Percentiles rank a stretch among this genome's conserved stretches.
Conservation (phyloP, 2,113 vertebrate species). For the Cavia aperea region DNA sequence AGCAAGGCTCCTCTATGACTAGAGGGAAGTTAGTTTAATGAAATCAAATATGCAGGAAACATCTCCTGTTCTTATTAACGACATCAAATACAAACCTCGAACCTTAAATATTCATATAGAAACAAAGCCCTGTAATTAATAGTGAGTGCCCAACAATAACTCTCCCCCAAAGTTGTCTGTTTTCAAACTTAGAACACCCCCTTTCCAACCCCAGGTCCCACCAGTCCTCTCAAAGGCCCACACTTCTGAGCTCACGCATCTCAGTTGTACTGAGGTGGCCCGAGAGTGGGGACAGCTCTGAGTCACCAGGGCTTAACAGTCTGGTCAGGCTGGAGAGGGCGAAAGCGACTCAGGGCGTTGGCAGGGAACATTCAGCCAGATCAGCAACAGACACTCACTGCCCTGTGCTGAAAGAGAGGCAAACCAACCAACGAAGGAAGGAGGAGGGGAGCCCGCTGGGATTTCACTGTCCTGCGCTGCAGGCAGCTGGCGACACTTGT, state of each 20-base stretch:
- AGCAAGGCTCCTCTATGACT: background rate
- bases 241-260: background rate
- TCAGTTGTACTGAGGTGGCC: background rate
- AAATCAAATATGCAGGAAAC: constrained; percentile 26
- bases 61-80: constrained; percentile 21
- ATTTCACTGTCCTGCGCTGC: constrained; percentile 8
- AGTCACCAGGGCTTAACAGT: background rate
- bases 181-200: background rate
- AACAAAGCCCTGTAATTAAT: background rate
- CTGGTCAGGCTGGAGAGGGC: background rate
- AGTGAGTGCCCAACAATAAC: constrained; percentile 28
- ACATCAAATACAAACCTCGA: constrained; percentile 26
- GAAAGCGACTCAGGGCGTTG: constrained; percentile 1
- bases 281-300: background rate
- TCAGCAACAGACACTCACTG: constrained; percentile 30
- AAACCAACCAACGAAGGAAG: background rate
- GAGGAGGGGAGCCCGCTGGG: background rate
- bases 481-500: constrained; percentile 24
- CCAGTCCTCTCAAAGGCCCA: background rate
- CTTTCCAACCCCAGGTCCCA: background rate
- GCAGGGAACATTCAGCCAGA: constrained; percentile 50
- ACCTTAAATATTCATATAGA: background rate
- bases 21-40: constrained; percentile 30
- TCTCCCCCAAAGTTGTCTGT: background rate
- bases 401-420: background rate